Evolutionary conservation across 2,888 invertebrate species (phyloP), one percentile per base, ranked within the genome.

Genomic region (Vanessa cardui): DNA sequence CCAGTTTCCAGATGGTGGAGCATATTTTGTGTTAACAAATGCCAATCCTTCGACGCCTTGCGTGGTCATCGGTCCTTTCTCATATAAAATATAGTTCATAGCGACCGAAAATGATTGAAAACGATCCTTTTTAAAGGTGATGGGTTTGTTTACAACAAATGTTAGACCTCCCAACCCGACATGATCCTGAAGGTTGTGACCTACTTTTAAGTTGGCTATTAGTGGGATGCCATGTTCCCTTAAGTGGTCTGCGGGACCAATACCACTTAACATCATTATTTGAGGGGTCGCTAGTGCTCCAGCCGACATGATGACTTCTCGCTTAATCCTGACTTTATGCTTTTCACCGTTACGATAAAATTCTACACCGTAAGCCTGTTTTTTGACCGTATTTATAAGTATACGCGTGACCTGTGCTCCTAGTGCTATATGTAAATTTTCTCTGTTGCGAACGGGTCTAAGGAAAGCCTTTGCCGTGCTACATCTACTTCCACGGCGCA

Each of bases 231-330:
- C 94, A 72, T 96, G 94, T 68, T 95, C 94, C 66, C 94, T 88
- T 6, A 97, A 87, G 80, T 97, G 97, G 16, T 96, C 96, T 3
- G 94, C 94, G 0, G 97, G 97, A 0, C 97, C 97, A 26, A 98
- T 94, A 0, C 99, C 99, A 64, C 97, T 98, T 9, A 99, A 83
- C 98, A 98, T 97, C 73, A 99, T 93, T 21, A 99, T 81, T 78
- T 99, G 98, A 0, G 99, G 98, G 4, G 97, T 95, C 63, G 97
- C 96, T 47, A 99, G 94, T 0, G 98, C 95, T 0, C 99, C 99
- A 0, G 98, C 97, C 2, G 97, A 96, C 76, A 98, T 90, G 8
- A 99, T 94, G 0, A 99, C 95, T 85, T 98, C 98, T 63, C 96
- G 94, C 69, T 95, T 94, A 0, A 97, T 97, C 71, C 95, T 92